Evolutionary conservation across 2,113 vertebrate species (phyloP).

Genomic region (Microtus ochrogaster): DNA sequence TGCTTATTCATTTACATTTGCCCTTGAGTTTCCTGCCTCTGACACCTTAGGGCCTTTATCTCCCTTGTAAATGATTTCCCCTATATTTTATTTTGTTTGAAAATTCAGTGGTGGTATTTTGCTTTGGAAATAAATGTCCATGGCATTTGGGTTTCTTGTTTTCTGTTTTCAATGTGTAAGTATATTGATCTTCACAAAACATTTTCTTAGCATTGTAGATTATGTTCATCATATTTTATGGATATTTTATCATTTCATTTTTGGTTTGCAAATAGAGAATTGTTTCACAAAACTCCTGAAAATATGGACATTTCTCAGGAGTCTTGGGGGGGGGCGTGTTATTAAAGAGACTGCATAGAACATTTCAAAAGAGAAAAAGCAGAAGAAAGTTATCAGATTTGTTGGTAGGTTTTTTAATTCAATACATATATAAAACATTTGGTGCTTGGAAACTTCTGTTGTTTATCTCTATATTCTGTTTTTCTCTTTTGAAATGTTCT

Average conservation of each 20-base stretch:
- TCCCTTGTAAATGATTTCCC: neutral
- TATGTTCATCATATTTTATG: neutral
- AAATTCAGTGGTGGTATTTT: constrained; percentile 37
- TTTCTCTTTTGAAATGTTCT: too few species aligned
- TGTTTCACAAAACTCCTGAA: constrained; percentile 6
- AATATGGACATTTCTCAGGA: neutral
- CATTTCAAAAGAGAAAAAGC: neutral
- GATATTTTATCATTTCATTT: neutral
- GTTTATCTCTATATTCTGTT: neutral
- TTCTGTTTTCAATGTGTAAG: neutral
- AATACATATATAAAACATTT: neutral
- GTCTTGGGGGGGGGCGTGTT: neutral
- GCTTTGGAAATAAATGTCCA: constrained; percentile 60
- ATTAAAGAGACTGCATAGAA: neutral
- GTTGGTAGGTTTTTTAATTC: neutral
- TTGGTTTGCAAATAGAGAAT: constrained; percentile 21
- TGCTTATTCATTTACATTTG: constrained; percentile 43
- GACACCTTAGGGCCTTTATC: neutral
- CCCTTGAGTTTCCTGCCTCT: constrained; percentile 30
- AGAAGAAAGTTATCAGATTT: neutral
- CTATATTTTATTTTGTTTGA: neutral
- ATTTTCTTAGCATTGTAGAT: constrained; percentile 21
- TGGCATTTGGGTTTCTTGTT: neutral
- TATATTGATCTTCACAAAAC: constrained; percentile 23
- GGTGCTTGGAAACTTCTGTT: neutral